Evolutionary conservation across 2,113 vertebrate genomes (phyloP), one percentile per base, ranked within the genome.

Genomic region (Corythoichthys intestinalis): DNA sequence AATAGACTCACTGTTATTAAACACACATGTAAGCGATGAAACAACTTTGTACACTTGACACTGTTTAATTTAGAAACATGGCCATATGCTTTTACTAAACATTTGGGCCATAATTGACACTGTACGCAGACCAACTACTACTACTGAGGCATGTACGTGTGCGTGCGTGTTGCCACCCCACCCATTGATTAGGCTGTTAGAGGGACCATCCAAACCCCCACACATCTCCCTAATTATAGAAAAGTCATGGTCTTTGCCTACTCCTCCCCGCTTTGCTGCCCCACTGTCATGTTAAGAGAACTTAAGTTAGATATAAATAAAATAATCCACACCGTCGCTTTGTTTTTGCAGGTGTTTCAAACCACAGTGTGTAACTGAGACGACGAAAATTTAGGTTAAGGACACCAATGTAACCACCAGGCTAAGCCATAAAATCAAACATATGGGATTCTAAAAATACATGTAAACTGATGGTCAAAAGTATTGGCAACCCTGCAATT

Each of bases 211-310:
- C 65, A 63, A 84, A 83, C 88, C 83, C 75, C 17, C 44, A 74
- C 65, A 65, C 71, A 74, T 71, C 54, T 39, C 46, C 39, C 39
- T 88, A 89, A 91, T 90, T 90, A 91, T 76, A 88, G 88, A 70
- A 67, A 64, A 76, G 83, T 88, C 68, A 72, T 81, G 85, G 84
- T 85, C 84, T 81, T 79, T 83, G 82, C 88, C 85, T 73, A 77
- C 72, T 79, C 58, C 28, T 48, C 74, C 74, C 69, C 73, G 65
- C 65, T 85, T 72, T 70, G 73, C 73, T 62, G 67, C 70, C 68
- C 68, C 54, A 50, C 65, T 70, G 62, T 72, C 65, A 71, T 60
- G 56, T 0, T 28, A 68, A 66, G 72, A 68, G 66, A 73, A 47
- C 28, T 63, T 56, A 63, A 57, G 69, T 63, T 60, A 67, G 70